Evolutionary conservation across 2,113 vertebrate genomes (phyloP).

Genomic region (Camarhynchus parvulus): DNA sequence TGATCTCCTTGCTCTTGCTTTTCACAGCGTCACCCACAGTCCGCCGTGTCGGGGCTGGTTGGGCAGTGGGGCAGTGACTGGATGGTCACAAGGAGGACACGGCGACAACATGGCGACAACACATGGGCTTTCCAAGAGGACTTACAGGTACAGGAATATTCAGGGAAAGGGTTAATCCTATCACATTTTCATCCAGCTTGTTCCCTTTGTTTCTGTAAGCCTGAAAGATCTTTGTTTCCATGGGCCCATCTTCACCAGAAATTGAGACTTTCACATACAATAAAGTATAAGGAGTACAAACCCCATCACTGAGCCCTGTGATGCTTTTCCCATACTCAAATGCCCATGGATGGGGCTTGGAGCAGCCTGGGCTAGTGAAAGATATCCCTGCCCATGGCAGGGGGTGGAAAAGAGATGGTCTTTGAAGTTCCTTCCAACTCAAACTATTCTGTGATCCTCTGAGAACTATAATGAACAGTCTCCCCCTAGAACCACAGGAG

Average conservation of each 20-base stretch:
- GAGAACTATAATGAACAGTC: neutral
- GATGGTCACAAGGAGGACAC: too few species aligned
- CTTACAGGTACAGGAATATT: neutral
- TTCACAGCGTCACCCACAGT: too few species aligned
- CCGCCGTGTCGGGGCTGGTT: too few species aligned
- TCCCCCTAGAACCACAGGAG: neutral
- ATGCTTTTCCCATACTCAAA: neutral
- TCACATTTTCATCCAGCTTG: neutral
- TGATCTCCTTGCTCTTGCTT: too few species aligned
- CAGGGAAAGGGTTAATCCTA: neutral
- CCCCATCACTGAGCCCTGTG: neutral
- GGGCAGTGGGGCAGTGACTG: too few species aligned
- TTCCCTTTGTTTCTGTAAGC: neutral
- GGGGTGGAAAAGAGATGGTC: neutral
- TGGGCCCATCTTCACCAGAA: neutral
- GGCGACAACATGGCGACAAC: too few species aligned
- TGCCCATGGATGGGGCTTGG: neutral
- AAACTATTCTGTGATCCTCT: neutral
- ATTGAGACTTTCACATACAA: neutral
- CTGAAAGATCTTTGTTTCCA: neutral
- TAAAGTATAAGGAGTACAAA: neutral
- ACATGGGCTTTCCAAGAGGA: neutral
- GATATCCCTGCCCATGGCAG: neutral
- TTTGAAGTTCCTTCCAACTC: neutral
- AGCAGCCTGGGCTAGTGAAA: neutral